Evolutionary conservation across 2,113 vertebrate genomes (phyloP).

Genomic region (Pogona vitticeps): DNA sequence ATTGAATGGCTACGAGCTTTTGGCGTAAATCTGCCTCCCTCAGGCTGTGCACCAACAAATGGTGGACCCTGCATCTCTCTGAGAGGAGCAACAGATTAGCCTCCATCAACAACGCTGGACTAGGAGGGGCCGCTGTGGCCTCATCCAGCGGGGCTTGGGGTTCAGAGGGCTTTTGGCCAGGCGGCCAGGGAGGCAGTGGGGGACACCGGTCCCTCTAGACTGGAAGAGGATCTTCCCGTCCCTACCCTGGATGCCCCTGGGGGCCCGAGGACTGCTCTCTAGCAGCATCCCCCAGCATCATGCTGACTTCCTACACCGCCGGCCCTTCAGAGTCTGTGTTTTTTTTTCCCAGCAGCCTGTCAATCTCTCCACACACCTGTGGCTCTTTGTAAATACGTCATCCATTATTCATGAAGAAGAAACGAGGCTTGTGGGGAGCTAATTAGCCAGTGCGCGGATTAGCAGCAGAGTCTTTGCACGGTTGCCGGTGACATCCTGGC

Average conservation of each 20-base stretch:
- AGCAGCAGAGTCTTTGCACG: too few species aligned
- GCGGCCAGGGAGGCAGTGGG: too few species aligned
- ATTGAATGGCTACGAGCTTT: too few species aligned
- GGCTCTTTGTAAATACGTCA: constrained; percentile 35
- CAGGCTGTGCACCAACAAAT: too few species aligned
- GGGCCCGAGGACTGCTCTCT: rapidly evolving
- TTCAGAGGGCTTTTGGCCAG: too few species aligned
- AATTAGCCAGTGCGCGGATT: background rate
- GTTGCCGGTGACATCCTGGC: background rate
- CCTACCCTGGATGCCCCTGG: background rate
- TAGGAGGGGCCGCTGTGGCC: too few species aligned
- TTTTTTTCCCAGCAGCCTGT: constrained; percentile 4
- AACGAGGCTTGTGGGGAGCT: background rate
- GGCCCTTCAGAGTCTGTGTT: rapidly evolving
- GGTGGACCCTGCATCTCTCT: too few species aligned
- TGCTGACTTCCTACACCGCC: background rate
- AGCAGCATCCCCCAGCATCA: background rate
- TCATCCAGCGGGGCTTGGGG: too few species aligned
- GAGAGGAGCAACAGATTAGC: too few species aligned
- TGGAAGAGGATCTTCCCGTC: background rate
- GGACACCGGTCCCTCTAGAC: too few species aligned
- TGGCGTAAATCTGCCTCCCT: too few species aligned
- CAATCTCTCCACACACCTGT: background rate
- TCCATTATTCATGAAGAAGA: constrained; percentile 37
- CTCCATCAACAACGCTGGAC: too few species aligned